Base-by-base conservation (phyloP, 2,888 invertebrate genomes). In the Autographa pulchrina region DNA sequence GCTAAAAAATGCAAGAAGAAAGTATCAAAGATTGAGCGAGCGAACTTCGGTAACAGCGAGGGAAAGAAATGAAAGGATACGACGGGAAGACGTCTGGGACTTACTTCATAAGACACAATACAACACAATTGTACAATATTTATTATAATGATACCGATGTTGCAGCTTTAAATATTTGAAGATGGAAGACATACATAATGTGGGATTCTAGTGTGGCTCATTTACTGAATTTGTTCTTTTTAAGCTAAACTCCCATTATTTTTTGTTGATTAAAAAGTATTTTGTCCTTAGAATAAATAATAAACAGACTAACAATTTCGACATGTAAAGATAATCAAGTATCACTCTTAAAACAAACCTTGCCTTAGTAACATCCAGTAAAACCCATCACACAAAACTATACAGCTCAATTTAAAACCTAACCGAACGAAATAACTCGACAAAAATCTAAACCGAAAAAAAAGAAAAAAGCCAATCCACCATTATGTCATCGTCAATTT, bases 21-120 rank as follows among this genome's bases (percentile, higher is more conserved):
- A 96, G 96, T 96, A 96, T 96, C 96, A 96, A 95, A 96, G 96
- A 96, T 96, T 95, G 95, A 95, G 94, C 93, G 93, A 92, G 94
- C 93, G 94, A 95, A 96, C 91, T 95, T 96, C 90, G 90, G 89
- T 88, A 89, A 89, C 89, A 89, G 91, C 85, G 85, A 70, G 72
- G 86, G 91, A 82, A 78, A 90, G 92, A 58, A 75, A 84, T 72
- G 62, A 67, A 78, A 83, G 92, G 95, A 91, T 90, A 82, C 60
- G 84, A 41, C 72, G 41, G 32, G 56, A 61, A 1, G 63, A 56
- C 11, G 7, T 31, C 43, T 62, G 20, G 2, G 16, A n/a, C n/a
- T 38, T 11, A 9, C 35, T 8, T 25, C 43, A 43, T 16, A 16
- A 43, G 35, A n/a, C n/a, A n/a, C n/a, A n/a, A n/a, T n/a, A n/a